Evolutionary conservation across 1,140 invertebrate species (phyloP), one percentile per base, ranked within the genome.

Genomic region (Wasmannia auropunctata): DNA sequence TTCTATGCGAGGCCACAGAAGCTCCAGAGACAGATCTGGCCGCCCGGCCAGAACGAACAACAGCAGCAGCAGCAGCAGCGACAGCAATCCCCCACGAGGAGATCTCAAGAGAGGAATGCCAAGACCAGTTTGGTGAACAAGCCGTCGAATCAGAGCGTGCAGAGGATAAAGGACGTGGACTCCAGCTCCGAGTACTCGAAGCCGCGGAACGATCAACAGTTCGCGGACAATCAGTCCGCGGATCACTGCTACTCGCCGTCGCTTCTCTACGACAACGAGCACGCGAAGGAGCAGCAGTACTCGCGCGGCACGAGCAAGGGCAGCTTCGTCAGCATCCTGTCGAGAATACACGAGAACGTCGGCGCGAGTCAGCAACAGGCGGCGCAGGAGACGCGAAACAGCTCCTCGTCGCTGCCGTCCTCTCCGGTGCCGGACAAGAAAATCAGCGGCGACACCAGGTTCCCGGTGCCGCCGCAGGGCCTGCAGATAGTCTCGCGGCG

Each of bases 1-100:
- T 98, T 98, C 91, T 97, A 98, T 90, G 96, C 97, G 7, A 95
- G 97, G 88, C 97, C 97, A 1, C 97, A 97, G 90, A 98, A 97
- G 91, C 92, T 98, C 58, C 96, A 97, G 74, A 96, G 96, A 83
- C 96, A 97, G 28, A 95, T 97, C 1, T 98, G 97, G 97, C 97
- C 97, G 0, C 97, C 97, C 0, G 95, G 93, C 19, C 91, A 92
- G 46, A 83, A 86, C 40, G 89, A 84, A 70, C 89, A 85, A 51
- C 85, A 88, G 0, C 77, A 81, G 14, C 76, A 86, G n/a, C 86
- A 87, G 56, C 86, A 88, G 0, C 77, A 81, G 14, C 76, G 87
- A 25, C 86, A 87, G 56, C 86, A 91, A 11, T 86, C 80, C 0
- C 75, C 85, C 3, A 77, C 49, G 7, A 80, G 62, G 22, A 84